These are phyloP conservation scores for Triplophysa siluroides DNA, from an alignment of 2,113 vertebrate genomes.

Conservation along the genomic window DNA sequence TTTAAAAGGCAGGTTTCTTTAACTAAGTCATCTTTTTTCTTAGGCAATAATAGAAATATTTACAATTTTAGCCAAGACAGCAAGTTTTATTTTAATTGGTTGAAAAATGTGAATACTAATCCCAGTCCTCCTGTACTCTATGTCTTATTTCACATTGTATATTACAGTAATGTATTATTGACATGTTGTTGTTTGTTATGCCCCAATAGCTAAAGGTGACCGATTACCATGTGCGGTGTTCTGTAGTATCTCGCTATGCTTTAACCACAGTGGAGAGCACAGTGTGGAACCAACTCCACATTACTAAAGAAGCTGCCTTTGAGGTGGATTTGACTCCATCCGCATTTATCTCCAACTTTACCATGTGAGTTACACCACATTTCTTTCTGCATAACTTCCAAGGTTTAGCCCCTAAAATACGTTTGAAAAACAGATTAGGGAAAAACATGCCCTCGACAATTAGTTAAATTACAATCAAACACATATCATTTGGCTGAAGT, in stretches of 20 bases:
- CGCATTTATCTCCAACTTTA: constrained; percentile 87
- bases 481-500: neutral
- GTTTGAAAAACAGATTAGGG: too few relatives aligned
- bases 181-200: constrained; percentile 15
- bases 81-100: neutral
- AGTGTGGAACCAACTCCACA: constrained; percentile 77
- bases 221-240: constrained; percentile 77
- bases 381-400: neutral
- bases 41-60: too few relatives aligned
- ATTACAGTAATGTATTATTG: neutral
- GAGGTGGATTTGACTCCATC: constrained; percentile 79
- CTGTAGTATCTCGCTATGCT: constrained; percentile 77
- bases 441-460: too few relatives aligned
- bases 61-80: too few relatives aligned
- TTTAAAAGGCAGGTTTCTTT: too few relatives aligned
- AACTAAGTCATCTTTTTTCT: too few relatives aligned
- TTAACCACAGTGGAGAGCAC: constrained; percentile 76
- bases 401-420: too few relatives aligned
- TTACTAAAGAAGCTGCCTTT: constrained; percentile 79
- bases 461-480: neutral
- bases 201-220: constrained; percentile 74
- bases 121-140: neutral
- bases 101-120: neutral
- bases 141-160: neutral
- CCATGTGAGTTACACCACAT: constrained; percentile 69